Percentiles rank a stretch among this genome's conserved stretches.
Conservation (phyloP, 2,113 vertebrate species). For the Calonectris borealis region DNA sequence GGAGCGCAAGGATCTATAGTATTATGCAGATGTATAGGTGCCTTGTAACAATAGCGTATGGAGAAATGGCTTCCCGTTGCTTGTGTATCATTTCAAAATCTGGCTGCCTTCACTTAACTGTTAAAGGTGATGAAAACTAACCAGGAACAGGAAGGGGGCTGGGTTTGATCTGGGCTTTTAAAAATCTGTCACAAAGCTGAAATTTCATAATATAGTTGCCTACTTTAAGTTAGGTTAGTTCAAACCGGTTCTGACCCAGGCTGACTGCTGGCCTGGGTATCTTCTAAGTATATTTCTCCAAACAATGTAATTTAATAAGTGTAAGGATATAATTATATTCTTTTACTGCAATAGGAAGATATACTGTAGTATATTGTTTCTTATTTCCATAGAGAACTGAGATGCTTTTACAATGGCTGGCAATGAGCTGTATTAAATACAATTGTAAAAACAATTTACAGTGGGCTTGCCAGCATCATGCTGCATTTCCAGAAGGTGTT, state of each 20-base stretch:
- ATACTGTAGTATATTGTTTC: neutral
- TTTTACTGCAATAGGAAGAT: neutral
- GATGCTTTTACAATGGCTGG: neutral
- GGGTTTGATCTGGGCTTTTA: neutral
- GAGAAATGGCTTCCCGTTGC: neutral
- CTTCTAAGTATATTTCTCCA: neutral
- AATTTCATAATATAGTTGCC: neutral
- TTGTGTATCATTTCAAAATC: neutral
- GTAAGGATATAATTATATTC: neutral
- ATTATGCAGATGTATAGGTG: neutral
- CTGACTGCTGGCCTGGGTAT: neutral
- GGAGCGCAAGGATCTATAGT: neutral
- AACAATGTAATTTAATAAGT: neutral
- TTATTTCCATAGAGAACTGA: neutral
- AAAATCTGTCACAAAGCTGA: neutral
- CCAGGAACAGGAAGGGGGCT: neutral
- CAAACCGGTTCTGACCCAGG: neutral
- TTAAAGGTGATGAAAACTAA: neutral
- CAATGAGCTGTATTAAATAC: neutral
- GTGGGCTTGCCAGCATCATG: neutral
- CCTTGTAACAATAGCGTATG: neutral
- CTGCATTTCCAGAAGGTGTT: conserved; percentile 44
- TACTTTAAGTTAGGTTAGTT: neutral
- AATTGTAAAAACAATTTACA: conserved; percentile 14
- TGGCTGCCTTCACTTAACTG: neutral